Base-by-base conservation (phyloP, 2,888 invertebrate genomes). In the Melinaea marsaeus region DNA sequence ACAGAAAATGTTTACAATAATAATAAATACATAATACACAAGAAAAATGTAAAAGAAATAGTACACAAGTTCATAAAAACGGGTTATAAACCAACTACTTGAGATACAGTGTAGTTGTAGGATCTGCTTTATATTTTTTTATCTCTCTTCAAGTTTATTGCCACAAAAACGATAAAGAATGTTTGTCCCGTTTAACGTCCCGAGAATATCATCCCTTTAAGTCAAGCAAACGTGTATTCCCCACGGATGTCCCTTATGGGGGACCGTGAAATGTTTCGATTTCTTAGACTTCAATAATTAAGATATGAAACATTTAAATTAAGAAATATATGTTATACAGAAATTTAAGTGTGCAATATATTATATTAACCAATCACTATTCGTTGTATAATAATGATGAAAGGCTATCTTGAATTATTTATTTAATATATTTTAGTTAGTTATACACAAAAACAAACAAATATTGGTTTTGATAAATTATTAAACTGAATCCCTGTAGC, bases 171-270 rank as follows among this genome's bases (percentile, higher is more conserved):
- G 48, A 63, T 67, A 59, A 58, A 60, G 45, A 60, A 45, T 63
- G 58, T 61, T 58, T 58, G 54, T 58, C 60, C 58, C 58, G 58
- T 51, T 9, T n/a, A 32, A 22, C 59, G 48, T 63, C 58, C 46
- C 56, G 46, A 54, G 57, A 63, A 60, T 57, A 35, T 47, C 57
- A 37, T 62, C 47, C 32, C 33, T 35, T 58, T 48, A 47, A 63
- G 60, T 46, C 63, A 63, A 61, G 56, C 61, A 68, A 67, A 59
- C 68, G 62, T 62, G 65, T 69, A 71, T 68, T 71, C 81, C 76
- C 69, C 42, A 3, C 79, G 76, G 82, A 78, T 51, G 9, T 51
- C 51, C 51, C 51, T 32, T 22, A 51, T 32, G 11, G 42, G 42
- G 3, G 7, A 32, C 7, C 22, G 32, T 51, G 9, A n/a, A 22